A percentile compares a stretch with the other conserved stretches of the same genome.
These are phyloP conservation scores for Sternotherus odoratus DNA, from an alignment of 2,797 vertebrate species.

Conservation along the genomic window DNA sequence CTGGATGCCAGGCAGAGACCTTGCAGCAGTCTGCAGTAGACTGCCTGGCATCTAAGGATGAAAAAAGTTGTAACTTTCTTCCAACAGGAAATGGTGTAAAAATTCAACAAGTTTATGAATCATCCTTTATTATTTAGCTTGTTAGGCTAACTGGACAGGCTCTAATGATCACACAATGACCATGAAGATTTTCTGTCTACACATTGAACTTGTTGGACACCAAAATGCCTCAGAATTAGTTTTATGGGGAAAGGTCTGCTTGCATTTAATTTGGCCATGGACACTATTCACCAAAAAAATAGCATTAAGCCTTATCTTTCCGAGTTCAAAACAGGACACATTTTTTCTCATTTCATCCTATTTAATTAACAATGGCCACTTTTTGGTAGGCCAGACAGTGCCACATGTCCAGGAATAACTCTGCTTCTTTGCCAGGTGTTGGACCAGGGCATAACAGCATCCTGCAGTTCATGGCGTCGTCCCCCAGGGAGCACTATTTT, in stretches of 20 bases:
- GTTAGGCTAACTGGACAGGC: slow-evolving; percentile 64
- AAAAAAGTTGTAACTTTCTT: slow-evolving; percentile 23
- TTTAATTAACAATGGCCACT: slow-evolving; percentile 63
- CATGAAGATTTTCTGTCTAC: slow-evolving; percentile 38
- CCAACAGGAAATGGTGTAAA: slow-evolving; percentile 7
- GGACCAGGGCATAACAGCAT: not conserved
- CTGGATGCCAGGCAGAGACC: slow-evolving; percentile 14
- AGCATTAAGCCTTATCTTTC: slow-evolving; percentile 52
- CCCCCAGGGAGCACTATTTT: slow-evolving; percentile 26
- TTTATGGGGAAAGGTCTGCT: not conserved
- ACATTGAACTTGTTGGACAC: slow-evolving; percentile 65
- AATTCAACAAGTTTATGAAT: slow-evolving; percentile 35
- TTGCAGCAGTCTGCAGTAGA: slow-evolving; percentile 47
- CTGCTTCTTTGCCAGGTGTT: slow-evolving; percentile 42
- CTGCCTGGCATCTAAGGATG: slow-evolving; percentile 50
- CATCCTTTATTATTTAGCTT: slow-evolving; percentile 62
- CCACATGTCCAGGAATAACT: slow-evolving; percentile 45
- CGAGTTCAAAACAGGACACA: slow-evolving; percentile 23
- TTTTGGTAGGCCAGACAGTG: slow-evolving; percentile 55
- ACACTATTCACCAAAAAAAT: slow-evolving; percentile 68
- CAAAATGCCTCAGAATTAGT: slow-evolving; percentile 45
- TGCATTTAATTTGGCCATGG: slow-evolving; percentile 72
- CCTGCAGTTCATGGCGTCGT: not conserved
- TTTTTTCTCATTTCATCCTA: slow-evolving; percentile 58
- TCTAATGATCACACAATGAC: slow-evolving; percentile 61